These are phyloP conservation scores for Tachystola acroxantha DNA, from an alignment of 2,888 invertebrate species.

Conservation along the genomic window DNA sequence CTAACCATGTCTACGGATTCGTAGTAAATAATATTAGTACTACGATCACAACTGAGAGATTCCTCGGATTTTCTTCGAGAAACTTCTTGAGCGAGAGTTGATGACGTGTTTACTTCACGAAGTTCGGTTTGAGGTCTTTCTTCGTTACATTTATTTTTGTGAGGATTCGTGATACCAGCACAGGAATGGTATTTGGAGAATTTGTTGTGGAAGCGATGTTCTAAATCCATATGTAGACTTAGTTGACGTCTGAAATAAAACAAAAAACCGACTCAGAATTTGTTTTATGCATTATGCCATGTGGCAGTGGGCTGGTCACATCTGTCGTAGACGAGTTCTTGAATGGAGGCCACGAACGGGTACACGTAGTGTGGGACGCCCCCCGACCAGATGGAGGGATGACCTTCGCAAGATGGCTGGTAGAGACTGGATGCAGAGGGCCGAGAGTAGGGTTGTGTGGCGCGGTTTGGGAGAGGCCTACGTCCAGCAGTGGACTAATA, in stretches of 20 bases:
- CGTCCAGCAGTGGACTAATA: no score
- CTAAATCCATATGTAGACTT: conserved; percentile 46
- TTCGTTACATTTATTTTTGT: conserved; percentile 8
- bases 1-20: conserved; percentile 41
- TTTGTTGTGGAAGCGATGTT: conserved; percentile 43
- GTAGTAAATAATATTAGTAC: conserved; percentile 48
- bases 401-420: no score
- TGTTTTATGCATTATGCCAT: no score
- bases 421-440: no score
- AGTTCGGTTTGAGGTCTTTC: not conserved
- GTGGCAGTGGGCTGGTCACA: no score
- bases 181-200: conserved; percentile 53
- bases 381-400: no score
- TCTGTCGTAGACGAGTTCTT: no score
- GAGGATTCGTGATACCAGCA: conserved; percentile 36
- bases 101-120: conserved; percentile 5
- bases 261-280: no score
- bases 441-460: no score
- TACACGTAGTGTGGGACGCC: no score
- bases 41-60: conserved; percentile 39
- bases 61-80: conserved; percentile 31
- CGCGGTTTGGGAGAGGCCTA: no score
- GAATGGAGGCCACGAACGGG: no score
- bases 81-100: conserved; percentile 18
- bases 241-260: conserved; percentile 43